A percentile compares a stretch with the other conserved stretches of the same genome.
Evolutionary conservation across 2,113 vertebrate species (phyloP).

Genomic region (Takifugu bimaculatus): DNA sequence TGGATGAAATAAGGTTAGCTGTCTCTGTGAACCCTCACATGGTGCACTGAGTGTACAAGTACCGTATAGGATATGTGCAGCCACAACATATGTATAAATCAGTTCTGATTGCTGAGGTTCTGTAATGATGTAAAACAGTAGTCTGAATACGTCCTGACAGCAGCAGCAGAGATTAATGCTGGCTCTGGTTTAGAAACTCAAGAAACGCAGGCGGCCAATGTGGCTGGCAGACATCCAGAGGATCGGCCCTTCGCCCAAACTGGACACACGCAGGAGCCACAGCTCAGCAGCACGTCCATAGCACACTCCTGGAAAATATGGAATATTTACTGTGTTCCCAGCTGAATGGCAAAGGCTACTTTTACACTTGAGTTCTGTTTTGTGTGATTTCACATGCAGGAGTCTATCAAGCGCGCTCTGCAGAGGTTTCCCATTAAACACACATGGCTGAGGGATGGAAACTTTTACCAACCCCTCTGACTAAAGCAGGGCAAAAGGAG

Average conservation of each 20-base stretch:
- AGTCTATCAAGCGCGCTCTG: conserved; percentile 49
- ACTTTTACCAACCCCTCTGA: conserved; percentile 30
- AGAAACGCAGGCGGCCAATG: conserved; percentile 55
- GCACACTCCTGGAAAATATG: conserved; percentile 33
- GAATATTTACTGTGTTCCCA: conserved; percentile 33
- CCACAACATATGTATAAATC: conserved; percentile 54
- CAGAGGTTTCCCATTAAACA: conserved; percentile 48
- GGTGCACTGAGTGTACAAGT: conserved; percentile 20
- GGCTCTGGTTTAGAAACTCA: conserved; percentile 68
- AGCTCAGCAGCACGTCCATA: conserved; percentile 32
- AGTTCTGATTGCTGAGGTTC: conserved; percentile 58
- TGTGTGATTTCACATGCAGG: conserved; percentile 53
- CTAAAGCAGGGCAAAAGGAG: conserved; percentile 14
- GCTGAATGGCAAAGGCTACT: conserved; percentile 13
- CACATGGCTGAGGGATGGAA: conserved; percentile 43
- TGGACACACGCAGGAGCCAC: conserved; percentile 41
- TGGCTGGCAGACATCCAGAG: conserved; percentile 59
- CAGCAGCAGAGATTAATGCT: conserved; percentile 34
- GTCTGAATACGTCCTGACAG: conserved; percentile 46
- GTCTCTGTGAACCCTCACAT: conserved; percentile 19
- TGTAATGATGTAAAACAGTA: conserved; percentile 66
- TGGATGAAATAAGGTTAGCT: conserved; percentile 17
- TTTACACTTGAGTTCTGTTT: conserved; percentile 54
- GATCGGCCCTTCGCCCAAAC: conserved; percentile 57
- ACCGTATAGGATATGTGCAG: conserved; percentile 21